phyloP scores from a whole-genome alignment of 2,113 vertebrate species.

The Notarius quadriscutis region DNA sequence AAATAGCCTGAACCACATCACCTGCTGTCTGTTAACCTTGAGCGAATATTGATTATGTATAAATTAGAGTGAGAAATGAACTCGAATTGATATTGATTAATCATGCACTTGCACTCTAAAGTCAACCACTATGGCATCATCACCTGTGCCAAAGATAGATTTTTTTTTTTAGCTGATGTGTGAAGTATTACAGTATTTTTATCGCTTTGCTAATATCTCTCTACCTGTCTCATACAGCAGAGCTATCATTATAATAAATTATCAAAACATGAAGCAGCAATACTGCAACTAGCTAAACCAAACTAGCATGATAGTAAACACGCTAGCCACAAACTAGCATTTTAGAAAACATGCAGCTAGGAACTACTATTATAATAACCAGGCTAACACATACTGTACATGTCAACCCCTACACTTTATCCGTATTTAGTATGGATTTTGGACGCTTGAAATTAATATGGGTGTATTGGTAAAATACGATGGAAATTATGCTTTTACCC shows the following conservation, averaged over 20 bases:
- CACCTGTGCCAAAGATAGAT: neutral
- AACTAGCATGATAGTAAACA: neutral
- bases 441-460: too few relatives aligned
- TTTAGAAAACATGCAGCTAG: constrained; percentile 4
- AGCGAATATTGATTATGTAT: constrained; percentile 24
- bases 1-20: constrained; percentile 3
- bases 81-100: constrained; percentile 19
- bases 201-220: neutral
- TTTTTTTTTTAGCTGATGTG: neutral
- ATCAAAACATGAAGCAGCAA: neutral
- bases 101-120: neutral
- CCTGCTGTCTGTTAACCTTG: constrained; percentile 20
- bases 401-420: too few relatives aligned
- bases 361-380: neutral
- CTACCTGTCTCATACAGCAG: neutral
- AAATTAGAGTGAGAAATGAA: constrained; percentile 24
- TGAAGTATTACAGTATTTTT: neutral
- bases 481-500: too few relatives aligned
- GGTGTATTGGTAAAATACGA: too few relatives aligned
- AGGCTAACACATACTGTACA: neutral
- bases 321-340: neutral
- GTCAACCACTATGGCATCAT: neutral
- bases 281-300: neutral
- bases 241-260: neutral
- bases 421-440: too few relatives aligned